Evolutionary conservation across 2,113 vertebrate genomes (phyloP), one percentile per base, ranked within the genome.

Genomic region (Struthidea cinerea): DNA sequence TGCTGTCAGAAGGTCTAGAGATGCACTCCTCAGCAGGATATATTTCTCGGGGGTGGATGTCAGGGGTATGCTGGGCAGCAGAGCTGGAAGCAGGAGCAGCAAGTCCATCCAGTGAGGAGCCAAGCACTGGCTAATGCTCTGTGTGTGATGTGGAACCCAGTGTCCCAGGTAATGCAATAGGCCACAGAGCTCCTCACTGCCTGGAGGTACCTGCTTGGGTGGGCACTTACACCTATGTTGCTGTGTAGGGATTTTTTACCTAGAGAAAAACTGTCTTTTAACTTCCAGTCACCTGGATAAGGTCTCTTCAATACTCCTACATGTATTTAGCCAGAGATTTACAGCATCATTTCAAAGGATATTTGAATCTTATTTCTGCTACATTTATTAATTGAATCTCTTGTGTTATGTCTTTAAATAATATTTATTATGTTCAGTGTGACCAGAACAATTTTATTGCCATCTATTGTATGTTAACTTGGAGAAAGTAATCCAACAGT

Each of bases 131-230:
- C 5, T 56, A 9, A 61, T 1, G 24, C 22, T 81, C 10, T 50
- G 0, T 0, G 5, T n/a, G 42, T 19, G 10, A 87, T 28, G 7
- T 53, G 35, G 52, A 85, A 15, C 16, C 59, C 39, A 20, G 46
- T 27, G 30, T 35, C 46, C 37, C 6, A 21, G 16, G 6, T 0
- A 1, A 32, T 61, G 41, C 21, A 28, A 14, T 0, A n/a, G 11
- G n/a, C 9, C 35, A 30, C 2, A 47, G n/a, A 60, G 39, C 41
- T 76, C 16, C 49, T 83, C 11, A 2, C 41, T 69, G 33, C 3
- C 1, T 19, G 11, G 7, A 11, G 27, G 11, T 42, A 28, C n/a
- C 11, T 24, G 35, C 27, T 60, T 2, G 3, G 23, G 8, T 60
- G 33, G 27, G 8, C 28, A 21, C 60, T 80, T 64, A 39, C 8